Evolutionary conservation across 2,113 vertebrate species (phyloP).

Genomic region (Colius striatus): DNA sequence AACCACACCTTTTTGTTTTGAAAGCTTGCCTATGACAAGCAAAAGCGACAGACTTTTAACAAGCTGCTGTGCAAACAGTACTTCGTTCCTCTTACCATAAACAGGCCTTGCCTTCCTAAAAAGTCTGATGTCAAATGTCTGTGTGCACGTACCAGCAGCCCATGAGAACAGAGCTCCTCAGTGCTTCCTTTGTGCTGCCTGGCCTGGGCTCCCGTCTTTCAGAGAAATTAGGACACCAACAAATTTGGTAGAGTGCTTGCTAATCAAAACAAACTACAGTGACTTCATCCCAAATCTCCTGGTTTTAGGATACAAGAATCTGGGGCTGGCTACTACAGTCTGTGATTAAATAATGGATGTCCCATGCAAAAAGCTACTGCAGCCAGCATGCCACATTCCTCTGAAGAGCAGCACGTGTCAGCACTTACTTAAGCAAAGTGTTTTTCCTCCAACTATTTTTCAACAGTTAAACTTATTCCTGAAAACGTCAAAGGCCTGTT

Average conservation of each 20-base stretch:
- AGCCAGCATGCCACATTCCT: neutral
- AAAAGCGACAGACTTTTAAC: neutral
- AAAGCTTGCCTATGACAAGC: neutral
- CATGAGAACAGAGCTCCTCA: neutral
- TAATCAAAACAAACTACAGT: neutral
- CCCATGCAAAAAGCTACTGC: neutral
- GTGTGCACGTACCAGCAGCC: neutral
- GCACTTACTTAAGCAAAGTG: neutral
- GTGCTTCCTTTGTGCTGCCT: neutral
- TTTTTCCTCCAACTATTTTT: neutral
- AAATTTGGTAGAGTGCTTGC: neutral
- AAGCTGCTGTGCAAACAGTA: neutral
- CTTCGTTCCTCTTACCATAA: fast-evolving
- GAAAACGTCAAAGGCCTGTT: neutral
- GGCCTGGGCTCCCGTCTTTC: neutral
- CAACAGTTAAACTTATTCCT: neutral
- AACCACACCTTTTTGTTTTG: neutral
- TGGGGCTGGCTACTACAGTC: neutral
- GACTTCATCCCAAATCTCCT: neutral
- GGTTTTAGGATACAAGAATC: neutral
- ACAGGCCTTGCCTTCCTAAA: neutral
- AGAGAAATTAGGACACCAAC: conserved; percentile 8
- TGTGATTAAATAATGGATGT: neutral
- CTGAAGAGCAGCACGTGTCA: neutral
- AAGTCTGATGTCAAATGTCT: neutral